Conservation (phyloP, 2,113 vertebrate species). For the Sinocyclocheilus grahami region DNA sequence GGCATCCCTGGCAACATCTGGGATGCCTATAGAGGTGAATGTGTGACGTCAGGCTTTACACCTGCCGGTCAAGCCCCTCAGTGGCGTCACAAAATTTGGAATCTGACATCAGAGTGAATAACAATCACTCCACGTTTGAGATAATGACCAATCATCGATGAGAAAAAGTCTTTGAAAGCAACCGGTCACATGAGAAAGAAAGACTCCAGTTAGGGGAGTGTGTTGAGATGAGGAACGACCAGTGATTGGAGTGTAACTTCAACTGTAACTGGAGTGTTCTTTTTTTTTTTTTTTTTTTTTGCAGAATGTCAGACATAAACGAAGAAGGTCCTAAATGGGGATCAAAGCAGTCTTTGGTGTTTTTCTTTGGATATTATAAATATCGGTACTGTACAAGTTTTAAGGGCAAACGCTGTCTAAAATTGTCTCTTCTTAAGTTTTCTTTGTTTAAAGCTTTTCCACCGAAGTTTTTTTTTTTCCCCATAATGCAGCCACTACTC, state of each 20-base stretch:
- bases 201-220: conserved; percentile 63
- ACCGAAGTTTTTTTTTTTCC: conserved; percentile 75
- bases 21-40: conserved; percentile 71
- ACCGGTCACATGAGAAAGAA: conserved; percentile 75
- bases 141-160: conserved; percentile 78
- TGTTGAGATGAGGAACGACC: conserved; percentile 80
- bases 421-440: conserved; percentile 80
- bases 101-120: conserved; percentile 54
- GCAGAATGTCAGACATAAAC: conserved; percentile 82
- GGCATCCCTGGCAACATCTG: conserved; percentile 74
- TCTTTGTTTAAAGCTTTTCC: conserved; percentile 87
- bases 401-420: conserved; percentile 93
- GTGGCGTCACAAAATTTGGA: conserved; percentile 66
- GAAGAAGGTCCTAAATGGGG: conserved; percentile 90
- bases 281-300: conserved; percentile 60
- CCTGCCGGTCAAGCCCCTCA: conserved; percentile 65
- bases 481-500: conserved; percentile 79
- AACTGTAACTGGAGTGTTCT: too few species aligned
- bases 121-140: conserved; percentile 74
- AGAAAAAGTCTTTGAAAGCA: conserved; percentile 71
- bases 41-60: conserved; percentile 67
- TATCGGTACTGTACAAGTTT: conserved; percentile 92
- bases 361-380: conserved; percentile 99
- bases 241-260: conserved; percentile 70
- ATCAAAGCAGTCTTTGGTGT: conserved; percentile 98